phyloP scores from a whole-genome alignment of 1,140 invertebrate genomes.

The Mycetomoellerius zeteki region DNA sequence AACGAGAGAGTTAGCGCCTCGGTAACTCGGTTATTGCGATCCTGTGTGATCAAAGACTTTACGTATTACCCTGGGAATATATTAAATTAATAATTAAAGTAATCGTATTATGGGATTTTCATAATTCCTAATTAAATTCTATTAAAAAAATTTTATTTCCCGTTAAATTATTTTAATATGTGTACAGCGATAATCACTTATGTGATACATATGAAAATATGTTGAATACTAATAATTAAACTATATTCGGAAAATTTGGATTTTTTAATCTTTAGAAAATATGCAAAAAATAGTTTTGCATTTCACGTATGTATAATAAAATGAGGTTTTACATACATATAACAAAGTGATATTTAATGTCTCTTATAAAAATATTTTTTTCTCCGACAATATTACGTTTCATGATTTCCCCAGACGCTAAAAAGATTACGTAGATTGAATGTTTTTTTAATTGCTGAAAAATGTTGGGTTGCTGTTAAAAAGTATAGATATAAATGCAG shows the following conservation, averaged over 20 bases:
- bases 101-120: not conserved
- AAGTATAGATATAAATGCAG: not conserved
- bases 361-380: not conserved
- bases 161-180: not conserved
- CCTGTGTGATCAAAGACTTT: not conserved
- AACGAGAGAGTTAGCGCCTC: conserved; percentile 16
- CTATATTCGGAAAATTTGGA: not conserved
- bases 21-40: conserved; percentile 25
- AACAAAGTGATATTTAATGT: conserved; percentile 3
- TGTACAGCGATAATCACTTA: no score
- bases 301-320: not conserved
- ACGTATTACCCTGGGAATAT: not conserved
- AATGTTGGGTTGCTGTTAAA: not conserved
- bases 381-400: not conserved
- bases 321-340: not conserved
- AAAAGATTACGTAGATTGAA: not conserved
- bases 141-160: not conserved
- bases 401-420: not conserved
- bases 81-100: conserved; percentile 29
- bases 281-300: not conserved
- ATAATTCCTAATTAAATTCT: not conserved
- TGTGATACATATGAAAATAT: not conserved
- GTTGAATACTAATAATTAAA: conserved; percentile 1
- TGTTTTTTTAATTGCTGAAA: not conserved
- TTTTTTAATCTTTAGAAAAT: not conserved